These are phyloP conservation scores for Pygoscelis adeliae DNA, from an alignment of 2,113 vertebrate species.

Conservation along the genomic window DNA sequence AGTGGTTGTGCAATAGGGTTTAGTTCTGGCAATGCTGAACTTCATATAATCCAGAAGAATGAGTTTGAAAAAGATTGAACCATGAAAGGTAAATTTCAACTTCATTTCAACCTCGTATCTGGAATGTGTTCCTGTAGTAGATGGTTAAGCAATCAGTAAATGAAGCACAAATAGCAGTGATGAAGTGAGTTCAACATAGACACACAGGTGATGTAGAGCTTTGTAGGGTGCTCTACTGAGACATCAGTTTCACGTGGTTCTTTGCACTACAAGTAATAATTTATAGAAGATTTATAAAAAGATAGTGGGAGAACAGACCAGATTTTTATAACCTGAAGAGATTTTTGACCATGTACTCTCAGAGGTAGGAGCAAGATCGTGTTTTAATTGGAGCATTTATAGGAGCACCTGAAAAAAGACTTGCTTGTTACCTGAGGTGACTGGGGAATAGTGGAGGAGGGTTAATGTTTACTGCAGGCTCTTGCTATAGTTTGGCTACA, in stretches of 20 bases:
- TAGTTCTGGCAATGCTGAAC: not conserved
- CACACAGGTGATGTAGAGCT: not conserved
- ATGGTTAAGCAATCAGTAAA: not conserved
- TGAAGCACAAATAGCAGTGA: not conserved
- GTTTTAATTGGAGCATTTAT: not conserved
- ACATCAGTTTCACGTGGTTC: fast-evolving
- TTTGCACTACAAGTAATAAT: not conserved
- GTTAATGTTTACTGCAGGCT: not conserved
- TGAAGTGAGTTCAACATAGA: not conserved
- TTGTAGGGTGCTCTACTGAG: not conserved
- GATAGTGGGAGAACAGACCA: not conserved
- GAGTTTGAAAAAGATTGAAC: not conserved
- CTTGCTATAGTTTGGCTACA: not conserved
- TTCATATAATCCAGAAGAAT: not conserved
- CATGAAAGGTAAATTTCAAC: not conserved
- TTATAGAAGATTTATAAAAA: not conserved
- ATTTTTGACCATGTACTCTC: not conserved
- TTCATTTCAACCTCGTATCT: not conserved
- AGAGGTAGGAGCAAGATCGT: not conserved
- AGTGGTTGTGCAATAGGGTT: not conserved
- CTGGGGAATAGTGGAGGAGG: not conserved
- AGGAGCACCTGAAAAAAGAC: not conserved
- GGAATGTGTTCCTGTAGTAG: not conserved
- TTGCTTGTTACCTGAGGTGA: not conserved
- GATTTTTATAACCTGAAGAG: not conserved